Base-by-base conservation (phyloP, 2,113 vertebrate species). In the Oriolus oriolus region DNA sequence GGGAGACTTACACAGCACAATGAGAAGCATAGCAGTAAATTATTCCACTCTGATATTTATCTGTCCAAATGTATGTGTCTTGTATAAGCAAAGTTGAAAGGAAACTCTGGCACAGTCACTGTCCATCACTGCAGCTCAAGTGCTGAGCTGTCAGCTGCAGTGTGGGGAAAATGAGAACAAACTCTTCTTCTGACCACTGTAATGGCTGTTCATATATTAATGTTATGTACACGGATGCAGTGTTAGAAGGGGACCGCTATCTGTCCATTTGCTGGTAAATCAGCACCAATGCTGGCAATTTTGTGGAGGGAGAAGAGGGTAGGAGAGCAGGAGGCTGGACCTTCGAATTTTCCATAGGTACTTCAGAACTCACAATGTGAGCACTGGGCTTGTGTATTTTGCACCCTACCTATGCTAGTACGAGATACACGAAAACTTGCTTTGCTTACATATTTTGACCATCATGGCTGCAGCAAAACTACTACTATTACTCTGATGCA, bases 41-140 rank as follows among this genome's bases (percentile, higher is more conserved):
- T 81, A 84, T 66, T 91, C 64, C 17, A 83, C 30, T 90, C 47
- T 84, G 63, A 87, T 63, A 54, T 18, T 56, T 37, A 94, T 80
- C 92, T 88, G 60, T 56, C 85, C 65, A 83, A 87, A 78, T 83
- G 83, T 10, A 31, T 5, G 49, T 4, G 6, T 87, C 84, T 92
- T 87, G 59, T 37, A 56, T 63, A 81, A 97, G 53, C 3, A 11
- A 95, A 91, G 39, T 82, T 91, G 93, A 95, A 95, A 92, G 59
- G 44, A 53, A 91, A 68, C 49, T 78, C 61, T 80, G 77, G 42
- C 0, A 0, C 63, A 59, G 47, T 84, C 82, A 90, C 42, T 54
- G 83, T 78, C 69, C 81, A 77, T 88, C 90, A 70, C n/a, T 76
- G 77, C 65, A 86, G 44, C 65, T 87, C 53, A 49, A 42, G 39